Evolutionary conservation across 2,888 invertebrate genomes (phyloP), one percentile per base, ranked within the genome.

Genomic region (Hyalella azteca): DNA sequence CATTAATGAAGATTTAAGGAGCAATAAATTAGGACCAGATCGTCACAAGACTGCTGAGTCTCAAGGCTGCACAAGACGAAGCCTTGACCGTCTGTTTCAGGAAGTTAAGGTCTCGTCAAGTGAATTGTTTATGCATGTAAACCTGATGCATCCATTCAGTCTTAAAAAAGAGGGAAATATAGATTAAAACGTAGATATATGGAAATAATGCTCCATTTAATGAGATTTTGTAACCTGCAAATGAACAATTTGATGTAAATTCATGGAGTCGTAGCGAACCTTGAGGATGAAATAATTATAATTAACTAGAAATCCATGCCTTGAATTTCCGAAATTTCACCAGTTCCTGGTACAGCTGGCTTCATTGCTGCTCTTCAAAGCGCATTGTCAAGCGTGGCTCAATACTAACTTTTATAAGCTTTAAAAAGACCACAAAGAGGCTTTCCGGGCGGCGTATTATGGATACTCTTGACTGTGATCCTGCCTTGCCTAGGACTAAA

Each of bases 1-100:
- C 66, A 66, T 66, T 66, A 66, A 66, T 66, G 66, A 36, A 66
- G 66, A 66, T 66, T 66, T 66, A 66, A 36, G 66, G 66, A n/a
- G 66, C 4, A 66, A 66, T 66, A 66, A 66, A 66, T 66, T 66
- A 66, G 29, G 66, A 22, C 36, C 3, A 29, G 66, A 66, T 66
- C 66, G 66, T 66, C 66, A 36, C 66, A 66, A 66, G 66, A 36
- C 66, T 36, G 29, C 66, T 36, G 54, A 54, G 26, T 54, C 26
- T 29, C 7, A 22, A 29, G 54, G 29, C 54, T 54, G 54, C 22
- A 54, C 26, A 54, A 54, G 54, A 54, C 54, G 54, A 54, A 54
- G 26, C 29, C 29, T 11, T 11, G 54, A 29, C 54, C 26, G 54
- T 54, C 54, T 26, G 54, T 29, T 13, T 54, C 26, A 13, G 1